These are phyloP conservation scores for Catajapyx aquilonaris DNA, from an alignment of 1,140 invertebrate genomes.

Conservation along the genomic window DNA sequence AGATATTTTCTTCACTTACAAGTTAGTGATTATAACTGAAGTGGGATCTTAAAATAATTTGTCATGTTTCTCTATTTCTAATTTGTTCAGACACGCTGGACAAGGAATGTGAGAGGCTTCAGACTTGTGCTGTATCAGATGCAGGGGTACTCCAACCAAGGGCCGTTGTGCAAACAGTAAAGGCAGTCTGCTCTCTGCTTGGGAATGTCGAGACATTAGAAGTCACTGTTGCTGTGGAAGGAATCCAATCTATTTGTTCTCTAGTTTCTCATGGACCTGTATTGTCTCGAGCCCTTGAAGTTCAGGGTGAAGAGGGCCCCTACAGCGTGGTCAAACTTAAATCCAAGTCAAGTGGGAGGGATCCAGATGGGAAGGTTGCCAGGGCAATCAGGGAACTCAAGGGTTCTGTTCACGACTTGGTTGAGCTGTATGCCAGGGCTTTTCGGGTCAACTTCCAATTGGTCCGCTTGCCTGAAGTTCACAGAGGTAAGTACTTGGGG, in stretches of 20 bases:
- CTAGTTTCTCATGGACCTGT: too few species aligned
- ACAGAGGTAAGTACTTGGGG: slow-evolving; percentile 17
- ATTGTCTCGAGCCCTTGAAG: too few species aligned
- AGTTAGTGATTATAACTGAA: slow-evolving; percentile 1
- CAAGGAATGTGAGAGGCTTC: slow-evolving; percentile 28
- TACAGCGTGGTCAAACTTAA: slow-evolving; percentile 35
- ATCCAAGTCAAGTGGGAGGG: background rate
- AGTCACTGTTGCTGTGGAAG: slow-evolving; percentile 48
- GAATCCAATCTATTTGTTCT: too few species aligned
- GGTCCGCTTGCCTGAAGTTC: slow-evolving; percentile 20
- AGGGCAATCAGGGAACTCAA: slow-evolving; percentile 34
- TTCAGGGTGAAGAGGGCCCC: slow-evolving; percentile 28
- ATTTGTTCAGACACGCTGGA: slow-evolving; percentile 45
- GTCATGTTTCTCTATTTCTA: slow-evolving; percentile 9
- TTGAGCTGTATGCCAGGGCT: slow-evolving; percentile 58
- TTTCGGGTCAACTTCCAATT: slow-evolving; percentile 65
- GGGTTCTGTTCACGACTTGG: slow-evolving; percentile 45
- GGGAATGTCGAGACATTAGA: slow-evolving; percentile 71
- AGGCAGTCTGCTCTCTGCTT: slow-evolving; percentile 71
- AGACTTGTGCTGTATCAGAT: background rate
- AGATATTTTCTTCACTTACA: slow-evolving; percentile 8
- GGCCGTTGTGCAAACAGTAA: slow-evolving; percentile 65
- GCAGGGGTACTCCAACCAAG: slow-evolving; percentile 32
- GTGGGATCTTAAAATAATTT: slow-evolving; percentile 1
- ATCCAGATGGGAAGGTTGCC: slow-evolving; percentile 6